These are phyloP conservation scores for Hetaerina titia DNA, from an alignment of 2,888 invertebrate species.

Conservation along the genomic window DNA sequence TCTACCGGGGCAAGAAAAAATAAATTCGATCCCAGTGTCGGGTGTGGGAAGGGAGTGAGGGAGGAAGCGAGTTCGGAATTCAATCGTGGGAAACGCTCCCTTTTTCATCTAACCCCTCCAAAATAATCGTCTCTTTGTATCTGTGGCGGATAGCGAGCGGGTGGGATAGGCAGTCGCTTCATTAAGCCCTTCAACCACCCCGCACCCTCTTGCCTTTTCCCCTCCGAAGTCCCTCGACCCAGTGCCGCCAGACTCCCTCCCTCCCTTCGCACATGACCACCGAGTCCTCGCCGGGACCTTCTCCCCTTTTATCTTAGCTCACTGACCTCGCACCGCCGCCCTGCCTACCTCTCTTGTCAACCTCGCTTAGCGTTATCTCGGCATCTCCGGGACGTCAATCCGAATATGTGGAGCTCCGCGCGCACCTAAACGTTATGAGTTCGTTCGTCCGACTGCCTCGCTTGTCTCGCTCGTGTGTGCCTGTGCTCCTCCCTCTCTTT, in stretches of 20 bases:
- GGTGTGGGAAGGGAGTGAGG: no score
- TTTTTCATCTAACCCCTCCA: not conserved
- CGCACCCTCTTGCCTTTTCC: not conserved
- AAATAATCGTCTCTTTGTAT: not conserved
- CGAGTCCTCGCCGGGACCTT: not conserved
- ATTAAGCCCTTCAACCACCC: not conserved
- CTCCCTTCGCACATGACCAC: not conserved
- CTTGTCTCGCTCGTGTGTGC: not conserved
- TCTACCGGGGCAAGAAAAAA: no score
- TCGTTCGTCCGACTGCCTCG: not conserved
- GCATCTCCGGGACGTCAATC: slow-evolving; percentile 52
- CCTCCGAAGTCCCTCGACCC: not conserved
- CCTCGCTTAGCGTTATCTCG: slow-evolving; percentile 64
- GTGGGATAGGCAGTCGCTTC: not conserved
- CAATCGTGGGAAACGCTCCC: not conserved
- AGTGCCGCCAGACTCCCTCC: not conserved
- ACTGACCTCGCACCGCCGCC: slow-evolving; percentile 38
- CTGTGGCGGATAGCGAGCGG: not conserved
- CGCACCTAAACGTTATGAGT: slow-evolving; percentile 18
- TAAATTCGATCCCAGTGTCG: no score
- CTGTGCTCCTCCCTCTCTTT: not conserved
- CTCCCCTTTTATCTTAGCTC: not conserved
- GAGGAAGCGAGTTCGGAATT: not conserved
- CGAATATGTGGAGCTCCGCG: slow-evolving; percentile 55
- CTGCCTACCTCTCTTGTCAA: slow-evolving; percentile 17